Base-by-base conservation (phyloP, 2,888 invertebrate species). In the Vanessa cardui region DNA sequence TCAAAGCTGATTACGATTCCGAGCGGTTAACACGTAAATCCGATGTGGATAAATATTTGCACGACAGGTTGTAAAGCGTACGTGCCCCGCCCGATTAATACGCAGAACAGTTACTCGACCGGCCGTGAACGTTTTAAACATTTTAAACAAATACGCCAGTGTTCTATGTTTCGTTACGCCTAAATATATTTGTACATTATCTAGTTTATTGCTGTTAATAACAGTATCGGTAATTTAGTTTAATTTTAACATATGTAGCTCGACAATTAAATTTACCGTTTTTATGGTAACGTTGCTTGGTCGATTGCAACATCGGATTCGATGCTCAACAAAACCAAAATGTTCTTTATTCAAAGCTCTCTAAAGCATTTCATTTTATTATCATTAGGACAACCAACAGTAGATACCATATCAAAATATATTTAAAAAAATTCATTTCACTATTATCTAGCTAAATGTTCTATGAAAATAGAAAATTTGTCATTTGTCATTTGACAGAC, bases 11-110 rank as follows among this genome's bases (percentile, higher is more conserved):
- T 91, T 90, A 92, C 88, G 77, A 92, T 90, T 90, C 90, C 81
- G 81, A 75, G 79, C 83, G 86, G 85, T 86, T 84, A 85, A 85
- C 88, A 87, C 88, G 90, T 89, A 87, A 91, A 90, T 88, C 87
- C 87, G 81, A 86, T 85, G 88, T 85, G 86, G 86, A 89, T 89
- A 92, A 92, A 92, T 91, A 90, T 92, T 92, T 91, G 88, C 88
- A 85, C 87, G 90, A 88, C 90, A 88, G 89, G 88, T 86, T 87
- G 88, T 88, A 86, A 85, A 82, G 82, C 80, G 86, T 81, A 90
- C 91, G 91, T 91, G 91, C 83, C 76, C 77, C 68, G 84, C 78
- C 77, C 83, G 77, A 81, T 78, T 86, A 87, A 90, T 87, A 80
- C 83, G 76, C 72, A 74, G 74, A 78, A 87, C 90, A 84, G 90